Evolutionary conservation across 2,113 vertebrate genomes (phyloP), one percentile per base, ranked within the genome.

Genomic region (Parus major): DNA sequence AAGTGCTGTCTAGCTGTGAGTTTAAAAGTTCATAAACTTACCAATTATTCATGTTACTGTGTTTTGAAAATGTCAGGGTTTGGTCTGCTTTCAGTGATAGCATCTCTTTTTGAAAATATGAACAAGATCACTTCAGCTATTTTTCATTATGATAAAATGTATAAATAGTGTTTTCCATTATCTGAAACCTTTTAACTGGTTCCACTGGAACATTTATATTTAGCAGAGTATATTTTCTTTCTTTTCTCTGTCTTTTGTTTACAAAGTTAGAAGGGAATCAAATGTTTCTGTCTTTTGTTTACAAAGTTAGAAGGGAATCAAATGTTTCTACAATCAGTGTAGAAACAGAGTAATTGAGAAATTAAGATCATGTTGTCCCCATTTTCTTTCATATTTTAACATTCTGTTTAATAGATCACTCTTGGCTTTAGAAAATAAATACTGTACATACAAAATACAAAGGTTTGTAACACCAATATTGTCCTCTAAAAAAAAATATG

Each of bases 171-270:
- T 42, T 63, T 71, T 79, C 29, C 5, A 9, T 79, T 68, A 41
- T 65, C 35, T 86, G 81, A 88, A 88, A 82, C 33, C 14, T 81
- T 91, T 87, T 46, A 71, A 50, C 36, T 66, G 24, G 16, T 85
- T 76, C 35, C 35, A 17, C 31, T 75, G 20, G 25, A 90, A 56
- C 41, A 49, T 64, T 75, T 71, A 22, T 77, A 61, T 76, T 88
- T 73, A 86, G 57, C 16, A 61, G 46, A 61, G 10, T 46, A 0
- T 69, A 53, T 81, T 86, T 91, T 21, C 16, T 82, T 77, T 59
- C 39, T 31, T 46, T 11, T 63, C 35, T 59, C 35, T 68, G 2
- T 15, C 7, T 78, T 79, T 76, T 83, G 49, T 79, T 88, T 69
- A 65, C 4, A 5, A 53, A 44, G 24, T 60, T 82, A 20, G 59